phyloP scores from a whole-genome alignment of 2,888 invertebrate genomes.

The Crocallis elinguaria region DNA sequence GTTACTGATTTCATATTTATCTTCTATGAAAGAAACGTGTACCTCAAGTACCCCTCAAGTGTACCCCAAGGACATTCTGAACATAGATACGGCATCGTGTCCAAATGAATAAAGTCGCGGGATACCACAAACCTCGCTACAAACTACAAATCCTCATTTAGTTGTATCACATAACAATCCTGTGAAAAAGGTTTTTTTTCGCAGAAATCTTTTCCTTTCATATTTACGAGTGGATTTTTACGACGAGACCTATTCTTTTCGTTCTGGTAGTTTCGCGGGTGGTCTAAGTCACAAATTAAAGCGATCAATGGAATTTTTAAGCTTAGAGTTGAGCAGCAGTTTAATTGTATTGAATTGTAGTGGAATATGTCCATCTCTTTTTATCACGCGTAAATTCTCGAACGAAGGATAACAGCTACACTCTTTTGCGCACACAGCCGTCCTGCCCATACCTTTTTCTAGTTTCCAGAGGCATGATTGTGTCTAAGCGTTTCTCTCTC shows the following conservation, averaged over 20 bases:
- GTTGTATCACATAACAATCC: constrained; percentile 52
- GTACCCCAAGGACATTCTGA: no score
- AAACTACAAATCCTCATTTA: constrained; percentile 44
- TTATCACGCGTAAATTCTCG: no score
- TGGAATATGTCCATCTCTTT: no score
- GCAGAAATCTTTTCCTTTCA: constrained; percentile 68
- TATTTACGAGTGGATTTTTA: constrained; percentile 75
- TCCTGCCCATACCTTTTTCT: no score
- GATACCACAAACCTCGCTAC: constrained; percentile 10
- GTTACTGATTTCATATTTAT: no score
- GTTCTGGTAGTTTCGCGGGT: constrained; percentile 53
- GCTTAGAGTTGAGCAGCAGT: not conserved
- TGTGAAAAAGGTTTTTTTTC: constrained; percentile 56
- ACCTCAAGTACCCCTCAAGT: no score
- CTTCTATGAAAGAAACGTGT: no score
- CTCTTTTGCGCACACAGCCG: no score
- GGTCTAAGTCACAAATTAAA: constrained; percentile 31
- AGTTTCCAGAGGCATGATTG: no score
- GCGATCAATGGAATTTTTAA: not conserved
- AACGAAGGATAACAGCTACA: no score
- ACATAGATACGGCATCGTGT: not conserved
- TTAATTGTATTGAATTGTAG: no score
- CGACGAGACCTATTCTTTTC: constrained; percentile 70
- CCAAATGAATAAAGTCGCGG: not conserved
- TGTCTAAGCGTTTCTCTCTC: no score